These are phyloP conservation scores for Oithona nana DNA, from an alignment of 2,888 invertebrate genomes.

Conservation along the genomic window DNA sequence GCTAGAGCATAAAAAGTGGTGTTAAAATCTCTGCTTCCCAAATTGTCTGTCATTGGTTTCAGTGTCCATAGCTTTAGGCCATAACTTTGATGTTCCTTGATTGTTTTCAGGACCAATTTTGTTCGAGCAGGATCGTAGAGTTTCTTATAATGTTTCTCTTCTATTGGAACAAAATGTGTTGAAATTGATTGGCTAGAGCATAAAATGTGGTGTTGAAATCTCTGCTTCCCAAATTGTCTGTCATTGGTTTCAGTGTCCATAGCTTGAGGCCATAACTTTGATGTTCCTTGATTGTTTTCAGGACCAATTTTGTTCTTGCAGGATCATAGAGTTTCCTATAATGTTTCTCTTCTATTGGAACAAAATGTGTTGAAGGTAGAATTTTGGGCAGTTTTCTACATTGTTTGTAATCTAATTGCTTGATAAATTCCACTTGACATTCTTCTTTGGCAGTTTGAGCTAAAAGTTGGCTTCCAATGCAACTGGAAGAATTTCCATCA, in stretches of 20 bases:
- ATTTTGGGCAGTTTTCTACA: neutral
- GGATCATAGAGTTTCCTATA: neutral
- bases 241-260: neutral
- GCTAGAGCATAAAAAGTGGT: neutral
- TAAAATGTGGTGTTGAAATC: neutral
- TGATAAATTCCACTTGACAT: neutral
- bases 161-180: neutral
- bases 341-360: neutral
- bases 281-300: neutral
- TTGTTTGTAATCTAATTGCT: neutral
- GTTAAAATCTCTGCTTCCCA: neutral
- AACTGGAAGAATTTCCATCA: neutral
- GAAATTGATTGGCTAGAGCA: no score
- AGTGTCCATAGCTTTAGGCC: neutral
- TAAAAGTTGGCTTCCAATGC: neutral
- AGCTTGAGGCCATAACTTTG: neutral
- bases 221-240: neutral
- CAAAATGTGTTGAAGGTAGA: neutral
- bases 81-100: neutral
- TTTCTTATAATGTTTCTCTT: neutral
- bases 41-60: neutral
- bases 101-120: neutral
- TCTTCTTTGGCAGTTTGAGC: neutral
- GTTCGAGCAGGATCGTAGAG: neutral
- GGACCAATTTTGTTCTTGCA: neutral